Evolutionary conservation across 2,113 vertebrate species (phyloP).

Genomic region (Henicopernis longicauda): DNA sequence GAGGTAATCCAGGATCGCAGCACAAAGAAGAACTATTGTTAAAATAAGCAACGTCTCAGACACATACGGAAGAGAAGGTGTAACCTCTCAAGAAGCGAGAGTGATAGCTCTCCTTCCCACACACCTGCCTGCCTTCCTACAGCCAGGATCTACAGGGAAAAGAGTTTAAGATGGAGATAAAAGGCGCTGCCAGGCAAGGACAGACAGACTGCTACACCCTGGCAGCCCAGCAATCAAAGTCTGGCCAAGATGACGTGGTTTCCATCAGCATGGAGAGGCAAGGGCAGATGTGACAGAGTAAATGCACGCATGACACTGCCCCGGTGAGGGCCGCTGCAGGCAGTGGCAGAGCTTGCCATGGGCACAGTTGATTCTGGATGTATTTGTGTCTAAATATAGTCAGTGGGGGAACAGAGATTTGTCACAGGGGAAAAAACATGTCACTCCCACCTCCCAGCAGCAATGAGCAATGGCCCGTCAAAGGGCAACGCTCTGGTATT

Average conservation of each 20-base stretch:
- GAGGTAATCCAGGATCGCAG: not conserved
- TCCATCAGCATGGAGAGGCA: not conserved
- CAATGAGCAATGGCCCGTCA: not conserved
- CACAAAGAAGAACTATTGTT: not conserved
- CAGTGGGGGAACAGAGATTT: not conserved
- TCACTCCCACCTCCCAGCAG: not conserved
- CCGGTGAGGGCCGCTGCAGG: not conserved
- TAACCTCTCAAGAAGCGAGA: not conserved
- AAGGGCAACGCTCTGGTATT: not conserved
- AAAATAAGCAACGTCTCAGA: not conserved
- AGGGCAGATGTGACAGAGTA: not conserved
- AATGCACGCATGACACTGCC: not conserved
- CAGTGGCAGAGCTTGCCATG: not conserved
- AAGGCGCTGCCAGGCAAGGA: not conserved
- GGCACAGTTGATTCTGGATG: not conserved
- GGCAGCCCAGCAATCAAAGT: not conserved
- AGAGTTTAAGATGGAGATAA: not conserved
- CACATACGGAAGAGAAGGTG: not conserved
- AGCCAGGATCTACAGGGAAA: not conserved
- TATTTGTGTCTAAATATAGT: not conserved
- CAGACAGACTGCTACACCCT: not conserved
- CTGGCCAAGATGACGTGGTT: accelerated
- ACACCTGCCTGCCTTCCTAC: not conserved
- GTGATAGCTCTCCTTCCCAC: not conserved
- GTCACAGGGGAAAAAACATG: not conserved